Evolutionary conservation across 2,797 vertebrate genomes (phyloP).

Genomic region (Otus scops): DNA sequence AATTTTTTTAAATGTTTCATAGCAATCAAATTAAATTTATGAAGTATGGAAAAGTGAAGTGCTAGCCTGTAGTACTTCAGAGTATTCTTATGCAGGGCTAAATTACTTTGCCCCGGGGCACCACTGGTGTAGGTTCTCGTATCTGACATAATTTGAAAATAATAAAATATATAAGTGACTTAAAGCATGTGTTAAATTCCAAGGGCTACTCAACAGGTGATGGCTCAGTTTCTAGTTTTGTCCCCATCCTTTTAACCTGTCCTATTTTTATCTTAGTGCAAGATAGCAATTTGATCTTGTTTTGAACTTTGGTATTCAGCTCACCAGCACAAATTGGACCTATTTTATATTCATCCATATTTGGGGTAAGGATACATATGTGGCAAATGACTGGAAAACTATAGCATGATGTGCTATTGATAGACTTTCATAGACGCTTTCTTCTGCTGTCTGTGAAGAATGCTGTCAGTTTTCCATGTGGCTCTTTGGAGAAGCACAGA

Average conservation of each 20-base stretch:
- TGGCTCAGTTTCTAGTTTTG: constrained; percentile 25
- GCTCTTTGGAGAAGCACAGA: not conserved
- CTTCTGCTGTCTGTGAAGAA: not conserved
- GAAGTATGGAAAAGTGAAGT: not conserved
- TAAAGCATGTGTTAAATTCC: not conserved
- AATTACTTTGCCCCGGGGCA: not conserved
- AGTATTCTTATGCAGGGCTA: not conserved
- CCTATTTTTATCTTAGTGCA: constrained; percentile 1
- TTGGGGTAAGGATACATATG: not conserved
- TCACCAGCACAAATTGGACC: not conserved
- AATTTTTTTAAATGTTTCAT: not conserved
- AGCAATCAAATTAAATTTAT: not conserved
- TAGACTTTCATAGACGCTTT: not conserved
- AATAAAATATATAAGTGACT: not conserved
- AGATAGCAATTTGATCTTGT: constrained; percentile 18
- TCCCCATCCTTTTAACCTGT: constrained; percentile 13
- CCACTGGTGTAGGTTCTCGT: not conserved
- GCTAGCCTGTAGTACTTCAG: not conserved
- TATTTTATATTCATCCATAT: not conserved
- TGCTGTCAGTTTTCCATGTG: not conserved
- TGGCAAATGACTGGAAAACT: not conserved
- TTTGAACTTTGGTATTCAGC: constrained; percentile 26
- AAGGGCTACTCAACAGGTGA: not conserved
- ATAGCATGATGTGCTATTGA: not conserved
- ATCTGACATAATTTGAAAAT: not conserved